A percentile compares a stretch with the other conserved stretches of the same genome.
phyloP scores from a whole-genome alignment of 2,113 vertebrate genomes.

The Harpagus bidentatus region DNA sequence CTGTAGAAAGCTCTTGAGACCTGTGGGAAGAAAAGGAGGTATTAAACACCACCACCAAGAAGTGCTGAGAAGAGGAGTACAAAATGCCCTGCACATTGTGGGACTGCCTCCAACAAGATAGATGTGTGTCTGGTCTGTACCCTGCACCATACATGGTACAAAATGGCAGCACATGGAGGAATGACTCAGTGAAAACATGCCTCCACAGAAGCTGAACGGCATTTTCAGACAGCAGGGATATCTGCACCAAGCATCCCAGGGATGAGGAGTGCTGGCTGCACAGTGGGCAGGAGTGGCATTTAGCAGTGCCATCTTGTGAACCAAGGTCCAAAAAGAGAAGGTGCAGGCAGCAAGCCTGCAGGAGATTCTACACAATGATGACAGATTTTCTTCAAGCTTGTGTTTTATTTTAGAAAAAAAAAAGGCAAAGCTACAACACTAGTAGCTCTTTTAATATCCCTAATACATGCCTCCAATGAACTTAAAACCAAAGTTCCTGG shows the following conservation, averaged over 20 bases:
- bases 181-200: neutral
- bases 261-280: neutral
- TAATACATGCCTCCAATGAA: neutral
- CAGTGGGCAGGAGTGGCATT: neutral
- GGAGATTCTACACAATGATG: neutral
- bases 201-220: neutral
- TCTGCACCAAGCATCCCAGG: fast-evolving
- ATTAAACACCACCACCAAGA: neutral
- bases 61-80: neutral
- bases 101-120: neutral
- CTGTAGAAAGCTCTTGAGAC: neutral
- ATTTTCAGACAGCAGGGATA: neutral
- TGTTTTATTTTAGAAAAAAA: neutral
- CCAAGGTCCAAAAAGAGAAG: neutral
- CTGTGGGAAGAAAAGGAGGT: neutral
- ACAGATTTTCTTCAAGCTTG: neutral
- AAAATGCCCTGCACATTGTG: neutral
- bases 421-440: neutral
- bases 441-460: neutral
- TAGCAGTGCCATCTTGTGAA: neutral
- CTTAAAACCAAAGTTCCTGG: neutral
- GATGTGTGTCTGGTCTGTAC: neutral
- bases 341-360: neutral
- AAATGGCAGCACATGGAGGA: neutral
- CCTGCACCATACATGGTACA: neutral